Percentiles rank a stretch among this genome's conserved stretches.
These are phyloP conservation scores for Crocallis elinguaria DNA, from an alignment of 2,888 invertebrate genomes.

Conservation along the genomic window DNA sequence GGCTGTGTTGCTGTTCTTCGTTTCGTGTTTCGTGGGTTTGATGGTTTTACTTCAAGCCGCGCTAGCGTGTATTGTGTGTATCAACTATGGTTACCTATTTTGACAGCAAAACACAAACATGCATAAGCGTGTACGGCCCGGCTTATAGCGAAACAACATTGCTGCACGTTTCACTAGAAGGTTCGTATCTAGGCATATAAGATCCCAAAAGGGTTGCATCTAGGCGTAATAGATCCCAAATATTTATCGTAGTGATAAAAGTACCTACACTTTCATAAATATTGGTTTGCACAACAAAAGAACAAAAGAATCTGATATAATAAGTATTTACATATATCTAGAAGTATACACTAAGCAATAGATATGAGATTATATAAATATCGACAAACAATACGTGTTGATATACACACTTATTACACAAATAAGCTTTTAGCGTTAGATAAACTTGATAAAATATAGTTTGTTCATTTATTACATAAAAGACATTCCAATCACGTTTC, in stretches of 20 bases:
- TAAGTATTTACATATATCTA: neutral
- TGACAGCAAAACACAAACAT: too few species aligned
- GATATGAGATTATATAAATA: constrained; percentile 34
- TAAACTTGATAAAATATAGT: constrained; percentile 3
- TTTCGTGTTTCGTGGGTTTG: too few species aligned
- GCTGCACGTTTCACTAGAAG: too few species aligned
- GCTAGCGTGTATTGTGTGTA: too few species aligned
- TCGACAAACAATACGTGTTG: constrained; percentile 25
- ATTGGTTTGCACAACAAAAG: constrained; percentile 29
- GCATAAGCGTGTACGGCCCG: too few species aligned
- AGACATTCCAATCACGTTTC: constrained; percentile 7
- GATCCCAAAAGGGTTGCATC: too few species aligned
- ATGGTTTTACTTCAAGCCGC: too few species aligned
- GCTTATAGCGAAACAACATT: too few species aligned
- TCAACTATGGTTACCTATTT: too few species aligned
- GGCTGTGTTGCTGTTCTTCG: too few species aligned
- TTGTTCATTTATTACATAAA: constrained; percentile 8
- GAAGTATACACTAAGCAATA: constrained; percentile 19
- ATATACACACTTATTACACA: constrained; percentile 6
- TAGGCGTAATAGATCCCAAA: neutral
- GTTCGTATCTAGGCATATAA: too few species aligned
- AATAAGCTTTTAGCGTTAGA: constrained; percentile 9
- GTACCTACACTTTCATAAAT: constrained; percentile 12
- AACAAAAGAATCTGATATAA: constrained; percentile 34
- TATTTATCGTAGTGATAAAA: constrained; percentile 14